Base-by-base conservation (phyloP, 2,113 vertebrate genomes). In the Cyprinodon variegatus region DNA sequence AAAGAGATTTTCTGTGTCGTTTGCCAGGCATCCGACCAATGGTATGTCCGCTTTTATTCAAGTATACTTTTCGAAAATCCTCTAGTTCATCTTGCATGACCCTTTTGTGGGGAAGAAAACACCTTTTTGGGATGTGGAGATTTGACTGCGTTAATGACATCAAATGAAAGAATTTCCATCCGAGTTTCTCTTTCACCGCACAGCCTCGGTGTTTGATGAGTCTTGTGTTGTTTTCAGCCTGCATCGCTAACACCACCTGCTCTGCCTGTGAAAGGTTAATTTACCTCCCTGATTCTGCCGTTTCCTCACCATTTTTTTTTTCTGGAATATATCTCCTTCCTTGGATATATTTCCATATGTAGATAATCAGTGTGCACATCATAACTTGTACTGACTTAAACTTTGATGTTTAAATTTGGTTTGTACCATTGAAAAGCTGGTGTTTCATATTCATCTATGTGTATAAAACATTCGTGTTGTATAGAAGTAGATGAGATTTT, bases 1-100 rank as follows among this genome's bases (percentile, higher is more conserved):
- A 97, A 99, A 99, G 96, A 96, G 97, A 95, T 99, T 99, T 99
- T 99, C 98, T 97, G 97, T 99, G 96, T 99, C 97, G 90, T 98
- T 98, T 98, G 98, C 98, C 97, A 97, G 97, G 95, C 97, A 98
- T 96, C 98, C 97, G 94, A 98, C 97, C 96, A 99, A 98, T 94
- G 97, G 97, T 99, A 99, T 95, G 97, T 98, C 95, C 94, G 96
- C 95, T 96, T 96, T 91, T 86, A 73, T 93, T 89, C 86, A 86
- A 84, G 83, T 90, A 78, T 72, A 68, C 85, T 78, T 85, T 77
- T 85, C 78, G 70, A 77, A 80, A 65, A 80, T 89, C 72, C 86
- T 83, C 72, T 74, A 76, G 75, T 83, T 76, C 84, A 81, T 83
- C 87, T 94, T 96, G 93, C 94, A 94, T 96, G 93, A 91, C 85